Conservation (phyloP, 2,888 invertebrate species). For the Polydrusus cervinus region DNA sequence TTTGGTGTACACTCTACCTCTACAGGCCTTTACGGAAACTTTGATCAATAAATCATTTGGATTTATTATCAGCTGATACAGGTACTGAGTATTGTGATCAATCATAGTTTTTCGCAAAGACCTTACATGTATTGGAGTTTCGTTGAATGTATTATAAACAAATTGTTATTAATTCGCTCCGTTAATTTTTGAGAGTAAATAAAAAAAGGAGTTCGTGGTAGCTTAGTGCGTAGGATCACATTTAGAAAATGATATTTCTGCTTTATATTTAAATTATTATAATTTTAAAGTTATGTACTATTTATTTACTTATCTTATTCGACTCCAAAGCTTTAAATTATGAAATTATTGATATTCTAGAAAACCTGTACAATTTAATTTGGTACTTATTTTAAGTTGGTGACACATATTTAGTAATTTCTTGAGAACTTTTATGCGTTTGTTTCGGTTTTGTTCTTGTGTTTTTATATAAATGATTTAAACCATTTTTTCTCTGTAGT, state of each 20-base stretch:
- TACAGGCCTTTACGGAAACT: too few relatives aligned
- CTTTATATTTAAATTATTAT: slow-evolving; percentile 11
- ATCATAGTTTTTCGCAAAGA: too few relatives aligned
- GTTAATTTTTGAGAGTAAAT: background rate
- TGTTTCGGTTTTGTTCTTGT: slow-evolving; percentile 6
- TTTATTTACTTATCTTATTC: slow-evolving; percentile 12
- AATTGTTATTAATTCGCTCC: slow-evolving; percentile 8
- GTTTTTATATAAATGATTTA: slow-evolving; percentile 14
- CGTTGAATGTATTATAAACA: slow-evolving; percentile 4
- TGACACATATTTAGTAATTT: background rate
- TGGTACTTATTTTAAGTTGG: slow-evolving; percentile 22
- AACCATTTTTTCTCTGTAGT: slow-evolving; percentile 1
- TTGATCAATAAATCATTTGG: too few relatives aligned
- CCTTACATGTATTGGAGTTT: background rate
- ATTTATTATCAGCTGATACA: too few relatives aligned
- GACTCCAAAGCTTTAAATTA: slow-evolving; percentile 25
- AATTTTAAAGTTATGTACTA: slow-evolving; percentile 10
- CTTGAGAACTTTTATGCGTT: background rate
- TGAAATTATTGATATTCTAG: slow-evolving; percentile 20
- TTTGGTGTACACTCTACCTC: background rate
- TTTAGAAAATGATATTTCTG: slow-evolving; percentile 21
- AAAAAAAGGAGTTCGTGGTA: slow-evolving; percentile 10
- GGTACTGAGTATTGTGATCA: too few relatives aligned
- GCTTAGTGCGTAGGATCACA: slow-evolving; percentile 22
- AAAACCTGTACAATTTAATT: background rate